Conservation (phyloP, 1,140 invertebrate species). For the Drosophila bipectinata region DNA sequence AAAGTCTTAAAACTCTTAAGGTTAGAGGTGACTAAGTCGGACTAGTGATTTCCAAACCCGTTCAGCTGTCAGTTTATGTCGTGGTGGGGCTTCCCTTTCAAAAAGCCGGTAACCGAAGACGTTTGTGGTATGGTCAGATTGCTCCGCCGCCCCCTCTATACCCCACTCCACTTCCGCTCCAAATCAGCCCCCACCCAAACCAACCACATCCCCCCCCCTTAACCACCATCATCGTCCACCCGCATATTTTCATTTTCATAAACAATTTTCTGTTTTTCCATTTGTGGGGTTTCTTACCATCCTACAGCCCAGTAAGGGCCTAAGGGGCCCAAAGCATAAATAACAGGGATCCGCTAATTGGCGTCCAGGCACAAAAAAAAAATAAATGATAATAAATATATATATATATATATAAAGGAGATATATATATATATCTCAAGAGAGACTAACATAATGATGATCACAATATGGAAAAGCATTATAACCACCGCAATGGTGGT, state of each 20-base stretch:
- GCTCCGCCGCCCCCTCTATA: not conserved
- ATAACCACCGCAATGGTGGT: conserved; percentile 19
- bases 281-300: conserved; percentile 49
- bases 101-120: conserved; percentile 53
- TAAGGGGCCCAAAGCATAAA: conserved; percentile 52
- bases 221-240: not conserved
- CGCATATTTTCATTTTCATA: conserved; percentile 44
- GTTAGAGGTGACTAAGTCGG: conserved; percentile 4
- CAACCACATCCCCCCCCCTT: not conserved
- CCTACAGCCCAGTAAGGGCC: conserved; percentile 8
- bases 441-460: conserved; percentile 34
- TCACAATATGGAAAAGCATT: conserved; percentile 58
- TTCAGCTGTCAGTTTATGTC: conserved; percentile 28
- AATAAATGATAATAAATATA: not conserved
- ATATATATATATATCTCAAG: conserved; percentile 1
- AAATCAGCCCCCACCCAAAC: not conserved
- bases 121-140: conserved; percentile 47
- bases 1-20: not conserved
- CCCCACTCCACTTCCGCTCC: conserved; percentile 13
- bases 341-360: conserved; percentile 59
- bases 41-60: conserved; percentile 32
- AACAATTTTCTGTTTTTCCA: conserved; percentile 53
- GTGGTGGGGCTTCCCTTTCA: conserved; percentile 51
- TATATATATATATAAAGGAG: conserved; percentile 2
- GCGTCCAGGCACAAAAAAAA: conserved; percentile 22